Base-by-base conservation (phyloP, 2,888 invertebrate genomes). In the Drosophila suboccidentalis region DNA sequence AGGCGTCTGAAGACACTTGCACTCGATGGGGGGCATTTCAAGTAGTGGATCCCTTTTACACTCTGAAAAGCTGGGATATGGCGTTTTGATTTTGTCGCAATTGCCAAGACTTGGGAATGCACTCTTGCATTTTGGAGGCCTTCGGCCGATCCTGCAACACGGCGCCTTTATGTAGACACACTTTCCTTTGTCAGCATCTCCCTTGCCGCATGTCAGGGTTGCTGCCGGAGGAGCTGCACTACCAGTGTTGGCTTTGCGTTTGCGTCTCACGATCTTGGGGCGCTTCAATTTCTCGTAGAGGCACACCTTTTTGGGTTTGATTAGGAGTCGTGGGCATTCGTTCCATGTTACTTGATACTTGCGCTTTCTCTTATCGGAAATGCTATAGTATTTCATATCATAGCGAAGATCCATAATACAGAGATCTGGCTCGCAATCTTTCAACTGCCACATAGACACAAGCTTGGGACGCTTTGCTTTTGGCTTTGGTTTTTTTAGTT, bases 281-380 rank as follows among this genome's bases (percentile, higher is more conserved):
- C 65, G 49, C 10, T n/a, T 11, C 1, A 62, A 49, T 3, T 55
- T 53, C 5, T 73, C 72, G 11, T 71, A 53, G 15, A 77, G 43
- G 15, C 87, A 87, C 0, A 80, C 58, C n/a, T 76, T 75, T 4
- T 64, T 80, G 11, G 76, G 78, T 0, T 77, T 72, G n/a, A 75
- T 67, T 3, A 72, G 11, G 1, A 80, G 43, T 0, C 71, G 41
- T 0, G 89, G 85, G 26, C 85, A 90, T 38, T 81, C 78, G 4
- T 78, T 70, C 90, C 90, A 90, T 4, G 90, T 90, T 8, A 83
- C 77, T 50, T 88, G 89, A 53, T 85, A 87, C 6, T 71, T 58
- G 1, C 87, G 72, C 1, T 77, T 80, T 0, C 13, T 43, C 32
- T 85, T 85, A 15, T 90, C 82, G 0, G 78, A 68, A 17, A 77